These are phyloP conservation scores for Melanotus villosus DNA, from an alignment of 2,888 invertebrate species.

Conservation along the genomic window DNA sequence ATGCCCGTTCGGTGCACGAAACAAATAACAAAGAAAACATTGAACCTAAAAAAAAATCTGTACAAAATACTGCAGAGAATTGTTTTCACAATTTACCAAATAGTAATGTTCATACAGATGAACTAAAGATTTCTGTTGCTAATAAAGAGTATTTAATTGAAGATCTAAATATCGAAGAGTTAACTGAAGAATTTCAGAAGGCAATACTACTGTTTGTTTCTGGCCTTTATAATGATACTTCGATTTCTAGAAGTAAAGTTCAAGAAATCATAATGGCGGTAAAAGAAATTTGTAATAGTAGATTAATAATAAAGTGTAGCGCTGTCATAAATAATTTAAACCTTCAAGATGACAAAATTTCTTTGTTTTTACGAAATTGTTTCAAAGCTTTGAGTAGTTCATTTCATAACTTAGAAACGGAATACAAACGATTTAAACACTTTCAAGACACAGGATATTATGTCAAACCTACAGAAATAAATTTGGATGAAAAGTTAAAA, in stretches of 20 bases:
- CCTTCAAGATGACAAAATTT: constrained; percentile 7
- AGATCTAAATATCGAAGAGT: background rate
- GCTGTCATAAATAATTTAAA: constrained; percentile 4
- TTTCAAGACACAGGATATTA: constrained; percentile 7
- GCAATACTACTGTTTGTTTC: constrained; percentile 4
- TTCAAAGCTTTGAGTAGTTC: no score
- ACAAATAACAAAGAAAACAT: background rate
- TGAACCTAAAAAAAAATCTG: background rate
- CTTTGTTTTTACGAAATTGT: no score
- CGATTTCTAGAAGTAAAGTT: no score
- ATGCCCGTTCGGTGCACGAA: background rate
- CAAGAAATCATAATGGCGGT: no score
- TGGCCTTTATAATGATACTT: constrained; percentile 4
- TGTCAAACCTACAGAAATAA: constrained; percentile 2
- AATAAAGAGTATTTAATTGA: no score
- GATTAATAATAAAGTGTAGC: constrained; percentile 4
- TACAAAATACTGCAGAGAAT: constrained; percentile 2
- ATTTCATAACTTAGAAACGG: constrained; percentile 4
- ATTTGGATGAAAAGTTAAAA: background rate
- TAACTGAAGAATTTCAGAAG: background rate
- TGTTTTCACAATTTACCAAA: no score
- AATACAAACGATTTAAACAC: constrained; percentile 9
- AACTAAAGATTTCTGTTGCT: no score
- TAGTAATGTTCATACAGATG: no score
- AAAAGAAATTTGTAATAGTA: no score